Base-by-base conservation (phyloP, 2,888 invertebrate genomes). In the Esperia sulphurella region DNA sequence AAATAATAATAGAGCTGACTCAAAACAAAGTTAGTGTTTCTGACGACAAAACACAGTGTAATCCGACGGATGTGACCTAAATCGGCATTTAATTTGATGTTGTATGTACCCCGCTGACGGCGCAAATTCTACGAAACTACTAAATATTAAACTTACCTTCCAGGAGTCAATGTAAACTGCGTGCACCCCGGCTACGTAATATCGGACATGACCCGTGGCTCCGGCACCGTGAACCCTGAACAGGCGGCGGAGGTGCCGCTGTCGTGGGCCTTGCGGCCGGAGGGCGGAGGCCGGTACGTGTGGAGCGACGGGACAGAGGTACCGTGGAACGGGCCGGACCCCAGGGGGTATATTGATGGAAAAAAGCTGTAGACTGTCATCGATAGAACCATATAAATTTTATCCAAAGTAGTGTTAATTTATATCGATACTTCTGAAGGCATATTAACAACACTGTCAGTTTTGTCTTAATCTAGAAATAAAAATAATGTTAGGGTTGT, bases 181-280 rank as follows among this genome's bases (percentile, higher is more conserved):
- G 76, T 87, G 7, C 89, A 88, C 45, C 89, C 89, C 0, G 89
- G 89, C 21, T 88, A 88, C 58, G 84, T 89, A 8, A 81, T 71
- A 33, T 75, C 86, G 0, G 88, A 87, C 48, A 88, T 89, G 89
- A 88, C 87, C 0, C 66, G 59, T 0, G 87, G 87, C 4, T 63
- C 61, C 0, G 88, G 88, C 0, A 58, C 66, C 13, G 61, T 83
- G 8, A 58, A 68, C 0, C 71, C 87, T 0, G 74, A 66, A 4
- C 58, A 69, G 10, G 88, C 77, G 0, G 79, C 88, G 0, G 42
- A 46, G 14, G 46, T 68, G 0, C 68, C 71, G 0, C 49, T 76
- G 0, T 49, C 51, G 6, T 49, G 79, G 7, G 80, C 78, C 3
- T 54, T 83, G 29, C 51, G 55, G 8, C 63, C 71, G 8, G 31